phyloP scores from a whole-genome alignment of 2,888 invertebrate genomes.

The Bhutanitis thaidina region DNA sequence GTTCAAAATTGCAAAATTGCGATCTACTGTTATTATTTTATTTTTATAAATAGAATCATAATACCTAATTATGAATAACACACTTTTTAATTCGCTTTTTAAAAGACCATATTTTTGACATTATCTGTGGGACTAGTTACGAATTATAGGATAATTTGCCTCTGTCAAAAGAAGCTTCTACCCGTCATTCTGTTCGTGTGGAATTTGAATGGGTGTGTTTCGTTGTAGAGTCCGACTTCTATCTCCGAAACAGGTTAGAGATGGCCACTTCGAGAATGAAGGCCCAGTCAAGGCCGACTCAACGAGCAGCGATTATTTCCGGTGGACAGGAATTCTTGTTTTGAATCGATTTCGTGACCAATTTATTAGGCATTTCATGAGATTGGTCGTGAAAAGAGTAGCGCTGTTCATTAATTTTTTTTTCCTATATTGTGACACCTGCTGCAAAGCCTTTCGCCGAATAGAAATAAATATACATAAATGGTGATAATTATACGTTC shows the following conservation, averaged over 20 bases:
- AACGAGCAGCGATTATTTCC: constrained; percentile 29
- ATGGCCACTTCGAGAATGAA: constrained; percentile 22
- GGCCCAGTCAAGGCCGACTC: constrained; percentile 31
- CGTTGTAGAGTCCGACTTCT: not conserved
- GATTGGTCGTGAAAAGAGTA: not conserved
- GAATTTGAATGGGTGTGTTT: constrained; percentile 17
- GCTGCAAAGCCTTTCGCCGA: not conserved
- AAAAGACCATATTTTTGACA: too few species aligned
- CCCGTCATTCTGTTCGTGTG: not conserved
- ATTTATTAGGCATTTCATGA: not conserved
- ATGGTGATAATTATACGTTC: not conserved
- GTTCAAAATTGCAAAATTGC: too few species aligned
- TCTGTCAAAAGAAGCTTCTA: not conserved
- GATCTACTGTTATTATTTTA: too few species aligned
- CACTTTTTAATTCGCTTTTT: too few species aligned
- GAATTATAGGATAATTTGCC: too few species aligned
- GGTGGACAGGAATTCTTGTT: constrained; percentile 13
- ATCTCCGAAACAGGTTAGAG: constrained; percentile 28
- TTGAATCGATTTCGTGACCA: constrained; percentile 3
- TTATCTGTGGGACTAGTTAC: too few species aligned
- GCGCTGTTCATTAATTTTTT: not conserved
- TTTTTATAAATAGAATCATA: too few species aligned
- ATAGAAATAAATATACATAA: not conserved
- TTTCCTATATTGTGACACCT: too few species aligned
- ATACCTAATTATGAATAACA: too few species aligned